These are phyloP conservation scores for Phalacrocorax pelagicus DNA, from an alignment of 2,113 vertebrate genomes.

Conservation along the genomic window DNA sequence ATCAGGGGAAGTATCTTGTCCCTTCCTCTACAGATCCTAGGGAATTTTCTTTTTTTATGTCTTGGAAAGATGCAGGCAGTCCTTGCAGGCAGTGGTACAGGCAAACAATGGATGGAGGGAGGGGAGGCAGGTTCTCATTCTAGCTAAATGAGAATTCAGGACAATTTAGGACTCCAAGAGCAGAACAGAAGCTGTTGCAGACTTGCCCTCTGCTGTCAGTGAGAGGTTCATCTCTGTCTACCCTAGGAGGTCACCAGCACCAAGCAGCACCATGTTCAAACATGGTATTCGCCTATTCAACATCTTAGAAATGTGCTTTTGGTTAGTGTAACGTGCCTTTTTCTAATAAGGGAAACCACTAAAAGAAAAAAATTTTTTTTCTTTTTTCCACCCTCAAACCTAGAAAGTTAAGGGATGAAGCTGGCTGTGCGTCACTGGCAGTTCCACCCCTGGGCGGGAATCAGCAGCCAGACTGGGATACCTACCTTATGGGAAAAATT, in stretches of 20 bases:
- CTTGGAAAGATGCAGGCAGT: not conserved
- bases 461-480: not conserved
- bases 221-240: not conserved
- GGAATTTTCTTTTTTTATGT: not conserved
- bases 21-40: not conserved
- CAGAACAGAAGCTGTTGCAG: not conserved
- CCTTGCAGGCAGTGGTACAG: not conserved
- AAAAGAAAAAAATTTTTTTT: not conserved
- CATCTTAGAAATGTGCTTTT: not conserved
- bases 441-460: not conserved
- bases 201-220: not conserved
- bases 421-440: not conserved
- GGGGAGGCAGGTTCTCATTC: not conserved
- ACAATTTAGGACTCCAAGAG: not conserved
- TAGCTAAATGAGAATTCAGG: not conserved
- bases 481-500: not conserved
- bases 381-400: not conserved
- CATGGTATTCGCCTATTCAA: not conserved
- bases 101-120: not conserved
- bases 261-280: not conserved
- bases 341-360: not conserved
- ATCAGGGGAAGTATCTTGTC: not conserved
- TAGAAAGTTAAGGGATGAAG: not conserved
- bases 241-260: not conserved
- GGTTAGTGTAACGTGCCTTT: not conserved